Percentiles rank a stretch among this genome's conserved stretches.
Evolutionary conservation across 1,140 invertebrate species (phyloP).

Genomic region (Delia radicum): DNA sequence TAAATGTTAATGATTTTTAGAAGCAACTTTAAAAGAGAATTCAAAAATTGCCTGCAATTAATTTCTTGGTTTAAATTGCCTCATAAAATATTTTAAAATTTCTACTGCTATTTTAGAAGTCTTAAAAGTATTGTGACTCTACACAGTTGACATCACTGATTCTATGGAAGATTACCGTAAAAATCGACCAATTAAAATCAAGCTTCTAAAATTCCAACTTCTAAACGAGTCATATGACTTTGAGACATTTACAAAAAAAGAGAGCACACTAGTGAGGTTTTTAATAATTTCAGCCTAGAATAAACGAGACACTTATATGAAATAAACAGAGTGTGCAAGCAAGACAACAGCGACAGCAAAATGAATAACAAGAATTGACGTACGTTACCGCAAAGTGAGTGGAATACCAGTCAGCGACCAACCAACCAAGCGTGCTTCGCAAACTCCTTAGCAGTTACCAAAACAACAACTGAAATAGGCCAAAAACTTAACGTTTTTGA

Average conservation of each 20-base stretch:
- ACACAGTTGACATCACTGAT: too few species aligned
- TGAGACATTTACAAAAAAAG: neutral
- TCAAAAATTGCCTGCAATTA: too few species aligned
- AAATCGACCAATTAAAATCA: neutral
- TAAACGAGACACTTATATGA: neutral
- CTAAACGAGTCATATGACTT: conserved; percentile 6
- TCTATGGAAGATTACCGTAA: neutral
- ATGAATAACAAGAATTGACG: neutral
- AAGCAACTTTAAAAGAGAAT: too few species aligned
- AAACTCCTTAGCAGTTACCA: conserved; percentile 25
- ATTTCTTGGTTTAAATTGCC: too few species aligned
- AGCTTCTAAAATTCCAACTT: conserved; percentile 10
- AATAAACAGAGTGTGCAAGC: conserved; percentile 19
- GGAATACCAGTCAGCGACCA: conserved; percentile 18
- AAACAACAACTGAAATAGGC: conserved; percentile 4
- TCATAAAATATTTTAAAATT: too few species aligned
- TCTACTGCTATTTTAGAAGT: too few species aligned
- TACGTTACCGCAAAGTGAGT: neutral
- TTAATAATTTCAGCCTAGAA: neutral
- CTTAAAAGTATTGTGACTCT: too few species aligned
- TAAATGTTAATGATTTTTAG: too few species aligned
- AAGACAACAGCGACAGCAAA: neutral
- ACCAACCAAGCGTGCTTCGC: conserved; percentile 20
- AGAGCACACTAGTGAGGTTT: neutral
- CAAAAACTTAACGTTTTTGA: conserved; percentile 23